These are phyloP conservation scores for Neocloeon triangulifer DNA, from an alignment of 1,140 invertebrate genomes.

Conservation along the genomic window DNA sequence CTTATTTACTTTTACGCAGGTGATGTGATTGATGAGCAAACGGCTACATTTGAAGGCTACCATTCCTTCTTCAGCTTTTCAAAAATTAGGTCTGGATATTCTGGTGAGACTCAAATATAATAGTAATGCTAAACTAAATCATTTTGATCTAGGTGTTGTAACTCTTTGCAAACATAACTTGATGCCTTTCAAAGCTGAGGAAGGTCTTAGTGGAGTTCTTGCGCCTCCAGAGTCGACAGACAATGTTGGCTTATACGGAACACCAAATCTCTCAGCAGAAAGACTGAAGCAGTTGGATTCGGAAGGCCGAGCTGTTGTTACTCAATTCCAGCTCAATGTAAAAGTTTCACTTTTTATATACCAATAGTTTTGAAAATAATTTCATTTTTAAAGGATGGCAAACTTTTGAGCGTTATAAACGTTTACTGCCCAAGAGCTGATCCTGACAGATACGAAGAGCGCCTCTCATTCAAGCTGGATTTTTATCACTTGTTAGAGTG, in stretches of 20 bases:
- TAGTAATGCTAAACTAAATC: no score
- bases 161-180: constrained; percentile 19
- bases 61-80: no score
- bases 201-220: constrained; percentile 17
- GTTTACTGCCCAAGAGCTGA: constrained; percentile 27
- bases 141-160: constrained; percentile 20
- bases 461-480: constrained; percentile 26
- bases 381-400: no score
- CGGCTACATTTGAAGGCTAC: no score
- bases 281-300: constrained; percentile 19
- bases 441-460: no score
- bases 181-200: constrained; percentile 20
- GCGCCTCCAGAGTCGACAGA: constrained; percentile 5
- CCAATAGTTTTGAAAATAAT: no score
- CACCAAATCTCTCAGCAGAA: no score
- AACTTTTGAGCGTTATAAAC: constrained; percentile 26
- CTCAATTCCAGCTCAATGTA: constrained; percentile 21
- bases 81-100: no score
- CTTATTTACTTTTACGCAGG: no score
- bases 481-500: constrained; percentile 24
- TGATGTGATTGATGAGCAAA: no score
- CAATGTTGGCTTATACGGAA: constrained; percentile 14
- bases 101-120: no score
- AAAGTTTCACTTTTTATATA: no score
- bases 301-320: constrained; percentile 26